Evolutionary conservation across 2,113 vertebrate genomes (phyloP).

Genomic region (Eidolon helvum): DNA sequence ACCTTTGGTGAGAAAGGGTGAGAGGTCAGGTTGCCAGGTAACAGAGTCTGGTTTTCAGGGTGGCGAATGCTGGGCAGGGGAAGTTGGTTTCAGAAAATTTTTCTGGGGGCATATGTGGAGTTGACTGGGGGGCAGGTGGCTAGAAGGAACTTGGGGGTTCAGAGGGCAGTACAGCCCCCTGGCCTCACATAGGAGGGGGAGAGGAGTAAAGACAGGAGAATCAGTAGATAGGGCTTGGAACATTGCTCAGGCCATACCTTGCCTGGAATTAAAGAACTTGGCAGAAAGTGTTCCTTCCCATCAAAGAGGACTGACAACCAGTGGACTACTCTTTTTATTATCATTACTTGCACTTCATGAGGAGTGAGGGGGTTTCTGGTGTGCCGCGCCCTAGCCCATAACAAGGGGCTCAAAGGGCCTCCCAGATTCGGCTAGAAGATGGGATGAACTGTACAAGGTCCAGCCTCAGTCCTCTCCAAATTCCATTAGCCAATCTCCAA

Average conservation of each 20-base stretch:
- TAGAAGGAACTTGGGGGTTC: background rate
- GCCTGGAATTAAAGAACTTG: background rate
- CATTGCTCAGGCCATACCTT: background rate
- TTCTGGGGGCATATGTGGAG: background rate
- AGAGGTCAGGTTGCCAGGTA: background rate
- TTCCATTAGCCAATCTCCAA: background rate
- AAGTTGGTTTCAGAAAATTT: background rate
- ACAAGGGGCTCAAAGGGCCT: rapidly evolving
- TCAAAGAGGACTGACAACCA: background rate
- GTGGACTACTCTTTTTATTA: background rate
- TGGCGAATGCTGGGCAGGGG: background rate
- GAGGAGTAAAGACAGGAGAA: background rate
- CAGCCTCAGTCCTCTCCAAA: background rate
- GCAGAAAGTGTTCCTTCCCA: background rate
- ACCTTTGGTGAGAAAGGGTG: background rate
- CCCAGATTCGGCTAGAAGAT: background rate
- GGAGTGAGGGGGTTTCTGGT: background rate
- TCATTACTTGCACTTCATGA: background rate
- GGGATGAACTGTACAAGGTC: background rate
- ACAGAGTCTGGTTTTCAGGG: background rate
- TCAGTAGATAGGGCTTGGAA: background rate
- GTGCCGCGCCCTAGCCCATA: background rate
- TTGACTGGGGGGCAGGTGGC: background rate
- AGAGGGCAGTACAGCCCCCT: no score
- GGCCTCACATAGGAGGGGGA: no score